phyloP scores from a whole-genome alignment of 30 jellyfish, hydroid and myxozoan species.

The Mastigias papua region DNA sequence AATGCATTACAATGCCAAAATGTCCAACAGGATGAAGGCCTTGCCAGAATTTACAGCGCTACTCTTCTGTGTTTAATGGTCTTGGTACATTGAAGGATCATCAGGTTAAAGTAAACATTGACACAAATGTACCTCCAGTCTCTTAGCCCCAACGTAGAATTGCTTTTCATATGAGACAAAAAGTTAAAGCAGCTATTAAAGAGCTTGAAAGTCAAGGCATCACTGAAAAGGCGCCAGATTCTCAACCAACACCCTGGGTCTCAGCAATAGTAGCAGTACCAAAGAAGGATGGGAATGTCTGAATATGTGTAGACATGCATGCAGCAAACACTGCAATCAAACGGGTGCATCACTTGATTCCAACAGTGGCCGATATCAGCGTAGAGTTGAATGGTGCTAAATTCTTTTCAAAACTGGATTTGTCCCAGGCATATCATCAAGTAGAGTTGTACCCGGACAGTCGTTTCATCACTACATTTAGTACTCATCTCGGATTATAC shows the following conservation, averaged over 20 bases:
- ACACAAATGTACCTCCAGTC: constrained; percentile 41
- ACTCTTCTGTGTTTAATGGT: constrained; percentile 32
- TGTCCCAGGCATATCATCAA: constrained; percentile 34
- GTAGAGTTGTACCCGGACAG: constrained; percentile 9
- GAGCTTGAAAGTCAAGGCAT: constrained; percentile 65
- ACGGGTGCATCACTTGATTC: constrained; percentile 55
- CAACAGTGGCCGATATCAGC: constrained; percentile 32
- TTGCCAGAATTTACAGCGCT: background rate
- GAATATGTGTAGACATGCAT: constrained; percentile 82
- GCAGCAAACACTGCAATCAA: constrained; percentile 72
- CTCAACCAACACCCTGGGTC: constrained; percentile 74
- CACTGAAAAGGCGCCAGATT: constrained; percentile 57
- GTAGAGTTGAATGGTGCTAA: constrained; percentile 38
- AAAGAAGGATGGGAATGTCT: constrained; percentile 64
- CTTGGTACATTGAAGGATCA: constrained; percentile 12
- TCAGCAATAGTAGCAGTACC: constrained; percentile 63
- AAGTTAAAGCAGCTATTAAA: constrained; percentile 42
- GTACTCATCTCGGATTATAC: constrained; percentile 16
- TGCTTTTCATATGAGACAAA: constrained; percentile 72
- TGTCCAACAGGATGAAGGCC: background rate
- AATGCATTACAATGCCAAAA: background rate
- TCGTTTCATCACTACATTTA: constrained; percentile 32
- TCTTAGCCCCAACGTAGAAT: constrained; percentile 40
- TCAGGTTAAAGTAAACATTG: constrained; percentile 16
- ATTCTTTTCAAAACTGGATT: constrained; percentile 30